Percentiles rank a stretch among this genome's conserved stretches.
Evolutionary conservation across 2,888 invertebrate genomes (phyloP).

Genomic region (Plebejus argus): DNA sequence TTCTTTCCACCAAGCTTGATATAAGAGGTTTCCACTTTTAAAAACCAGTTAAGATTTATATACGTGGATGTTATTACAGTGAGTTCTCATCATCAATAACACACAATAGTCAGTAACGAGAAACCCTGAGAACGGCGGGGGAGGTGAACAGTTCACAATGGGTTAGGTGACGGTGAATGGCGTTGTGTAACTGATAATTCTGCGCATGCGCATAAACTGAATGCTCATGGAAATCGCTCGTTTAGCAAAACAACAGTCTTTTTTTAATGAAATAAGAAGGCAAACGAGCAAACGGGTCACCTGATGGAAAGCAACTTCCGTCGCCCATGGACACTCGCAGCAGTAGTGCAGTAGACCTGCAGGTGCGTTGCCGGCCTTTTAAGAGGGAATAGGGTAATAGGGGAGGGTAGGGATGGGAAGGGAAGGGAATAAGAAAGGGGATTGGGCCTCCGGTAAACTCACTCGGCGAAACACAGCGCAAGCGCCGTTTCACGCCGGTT

Average conservation of each 20-base stretch:
- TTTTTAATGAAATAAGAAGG: too few species aligned
- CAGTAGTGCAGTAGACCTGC: too few species aligned
- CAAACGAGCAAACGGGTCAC: too few species aligned
- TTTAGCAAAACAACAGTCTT: background rate
- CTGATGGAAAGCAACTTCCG: too few species aligned
- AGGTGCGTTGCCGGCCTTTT: too few species aligned
- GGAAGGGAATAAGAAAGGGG: too few species aligned
- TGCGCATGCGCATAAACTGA: background rate
- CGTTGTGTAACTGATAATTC: background rate
- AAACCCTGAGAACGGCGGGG: background rate
- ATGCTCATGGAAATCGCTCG: background rate
- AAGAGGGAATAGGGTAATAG: too few species aligned
- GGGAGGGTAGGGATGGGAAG: too few species aligned
- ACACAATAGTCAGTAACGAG: background rate
- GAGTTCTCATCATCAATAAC: slow-evolving; percentile 7
- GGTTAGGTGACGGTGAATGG: slow-evolving; percentile 3
- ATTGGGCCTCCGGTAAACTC: too few species aligned
- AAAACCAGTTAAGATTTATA: background rate
- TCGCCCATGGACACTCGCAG: too few species aligned
- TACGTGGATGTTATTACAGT: background rate
- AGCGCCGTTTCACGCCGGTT: too few species aligned
- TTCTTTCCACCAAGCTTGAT: background rate
- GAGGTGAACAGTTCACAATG: slow-evolving; percentile 9
- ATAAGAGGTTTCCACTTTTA: background rate
- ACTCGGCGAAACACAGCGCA: too few species aligned